Base-by-base conservation (phyloP, 2,113 vertebrate species). In the Bos indicus region DNA sequence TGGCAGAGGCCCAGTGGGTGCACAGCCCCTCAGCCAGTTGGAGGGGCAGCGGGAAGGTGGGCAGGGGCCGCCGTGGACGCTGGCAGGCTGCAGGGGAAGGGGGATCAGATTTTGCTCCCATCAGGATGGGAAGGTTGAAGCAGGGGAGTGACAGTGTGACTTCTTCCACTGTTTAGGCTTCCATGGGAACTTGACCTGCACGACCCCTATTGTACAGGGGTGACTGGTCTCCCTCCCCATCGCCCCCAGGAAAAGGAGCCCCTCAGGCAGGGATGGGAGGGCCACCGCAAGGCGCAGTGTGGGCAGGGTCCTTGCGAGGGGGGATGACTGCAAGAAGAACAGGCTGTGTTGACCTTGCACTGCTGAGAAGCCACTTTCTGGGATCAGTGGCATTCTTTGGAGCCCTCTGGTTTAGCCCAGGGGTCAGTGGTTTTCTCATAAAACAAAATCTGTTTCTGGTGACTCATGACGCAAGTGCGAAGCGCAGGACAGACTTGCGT, bases 361-460 rank as follows among this genome's bases (percentile, higher is more conserved):
- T 4, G 36, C 0, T 2, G 48, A 48, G 36, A 96, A 57, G 26
- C 59, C 14, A 8, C 7, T 3, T 0, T 6, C 1, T 0, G 7
- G 0, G 12, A 77, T 67, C 10, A 10, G 36, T 19, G 17, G 0
- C 91, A 71, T 59, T 14, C 43, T 67, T 52, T 36, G 84, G 59
- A 54, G 12, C 25, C 74, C 71, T 80, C 78, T 60, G 25, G 56
- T 74, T n/a, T 36, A 52, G 60, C 78, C 21, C 43, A 28, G 59
- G n/a, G 62, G 15, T 46, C 77, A 67, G 95, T 95, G 80, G 48
- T 48, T 46, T 5, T 82, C 81, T 57, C 95, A 43, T 54, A 80
- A 85, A 48, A 82, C 95, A 84, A 93, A 97, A 88, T 97, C 96
- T 43, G 1, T 86, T 56, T 25, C 89, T 88, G 78, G 40, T 95